Evolutionary conservation across 1,140 invertebrate genomes (phyloP).

Genomic region (Calliphora vicina): DNA sequence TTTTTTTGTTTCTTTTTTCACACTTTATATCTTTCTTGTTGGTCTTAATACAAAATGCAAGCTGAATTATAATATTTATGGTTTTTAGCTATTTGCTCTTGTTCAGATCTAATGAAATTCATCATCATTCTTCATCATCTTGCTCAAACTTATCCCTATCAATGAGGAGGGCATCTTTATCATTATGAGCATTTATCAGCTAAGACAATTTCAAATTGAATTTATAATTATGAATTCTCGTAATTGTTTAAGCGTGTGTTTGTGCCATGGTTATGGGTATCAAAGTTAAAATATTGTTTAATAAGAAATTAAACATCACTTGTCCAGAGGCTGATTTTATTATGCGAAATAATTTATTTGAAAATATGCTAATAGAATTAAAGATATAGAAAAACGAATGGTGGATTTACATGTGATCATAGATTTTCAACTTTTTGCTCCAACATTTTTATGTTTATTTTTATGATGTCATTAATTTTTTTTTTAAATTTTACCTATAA

Average conservation of each 20-base stretch:
- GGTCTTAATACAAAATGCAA: background rate
- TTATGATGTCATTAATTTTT: no score
- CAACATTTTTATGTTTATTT: no score
- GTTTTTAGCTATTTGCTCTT: no score
- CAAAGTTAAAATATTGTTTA: slow-evolving; percentile 25
- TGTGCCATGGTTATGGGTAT: background rate
- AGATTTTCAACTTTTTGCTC: no score
- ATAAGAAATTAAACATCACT: slow-evolving; percentile 15
- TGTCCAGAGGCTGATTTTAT: background rate
- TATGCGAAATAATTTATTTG: background rate
- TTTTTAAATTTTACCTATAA: no score
- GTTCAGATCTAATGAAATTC: background rate
- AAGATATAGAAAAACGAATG: no score
- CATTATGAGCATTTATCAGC: background rate
- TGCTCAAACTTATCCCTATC: no score
- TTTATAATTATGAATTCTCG: no score
- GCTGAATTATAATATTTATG: no score
- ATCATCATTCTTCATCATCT: background rate
- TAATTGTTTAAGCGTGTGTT: slow-evolving; percentile 19
- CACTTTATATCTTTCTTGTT: background rate
- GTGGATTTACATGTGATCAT: no score
- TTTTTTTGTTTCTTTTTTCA: background rate
- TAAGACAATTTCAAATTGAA: background rate
- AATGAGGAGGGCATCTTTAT: background rate
- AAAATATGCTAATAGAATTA: no score